Evolutionary conservation across 2,797 vertebrate genomes (phyloP).

Genomic region (Channa striata): DNA sequence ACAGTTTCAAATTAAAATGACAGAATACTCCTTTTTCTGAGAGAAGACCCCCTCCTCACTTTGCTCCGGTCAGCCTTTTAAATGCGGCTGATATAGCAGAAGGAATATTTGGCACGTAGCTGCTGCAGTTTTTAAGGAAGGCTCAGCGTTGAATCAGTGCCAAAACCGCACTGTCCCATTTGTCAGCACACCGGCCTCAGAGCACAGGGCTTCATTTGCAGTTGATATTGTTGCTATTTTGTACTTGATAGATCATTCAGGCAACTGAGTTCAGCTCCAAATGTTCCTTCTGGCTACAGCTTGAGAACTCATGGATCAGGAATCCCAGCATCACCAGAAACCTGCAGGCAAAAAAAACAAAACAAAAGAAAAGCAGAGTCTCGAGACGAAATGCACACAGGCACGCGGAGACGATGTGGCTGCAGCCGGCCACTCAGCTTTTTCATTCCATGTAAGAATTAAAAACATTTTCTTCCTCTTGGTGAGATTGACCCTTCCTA

Average conservation of each 20-base stretch:
- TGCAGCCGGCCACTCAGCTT: background rate
- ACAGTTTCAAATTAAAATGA: constrained; percentile 38
- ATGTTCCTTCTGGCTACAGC: constrained; percentile 21
- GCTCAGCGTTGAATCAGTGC: constrained; percentile 24
- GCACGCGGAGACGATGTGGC: background rate
- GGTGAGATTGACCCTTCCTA: background rate
- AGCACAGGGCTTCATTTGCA: constrained; percentile 31
- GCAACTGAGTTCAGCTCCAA: constrained; percentile 21
- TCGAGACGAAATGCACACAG: too few species aligned
- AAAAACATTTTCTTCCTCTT: background rate
- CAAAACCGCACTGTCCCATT: constrained; percentile 31
- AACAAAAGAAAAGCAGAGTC: background rate
- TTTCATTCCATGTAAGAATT: background rate
- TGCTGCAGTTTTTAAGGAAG: constrained; percentile 24
- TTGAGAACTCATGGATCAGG: constrained; percentile 8
- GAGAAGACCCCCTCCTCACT: background rate
- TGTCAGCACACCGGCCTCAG: constrained; percentile 43
- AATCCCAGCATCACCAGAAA: background rate
- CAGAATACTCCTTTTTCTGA: constrained; percentile 18
- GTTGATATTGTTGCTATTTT: constrained; percentile 31
- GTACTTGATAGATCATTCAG: constrained; percentile 25
- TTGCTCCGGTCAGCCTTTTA: constrained; percentile 31
- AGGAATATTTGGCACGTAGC: constrained; percentile 22
- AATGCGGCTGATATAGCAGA: constrained; percentile 37
- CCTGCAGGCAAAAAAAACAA: background rate